Evolutionary conservation across 2,888 invertebrate species (phyloP), one percentile per base, ranked within the genome.

Genomic region (Protodeltote pygarga): DNA sequence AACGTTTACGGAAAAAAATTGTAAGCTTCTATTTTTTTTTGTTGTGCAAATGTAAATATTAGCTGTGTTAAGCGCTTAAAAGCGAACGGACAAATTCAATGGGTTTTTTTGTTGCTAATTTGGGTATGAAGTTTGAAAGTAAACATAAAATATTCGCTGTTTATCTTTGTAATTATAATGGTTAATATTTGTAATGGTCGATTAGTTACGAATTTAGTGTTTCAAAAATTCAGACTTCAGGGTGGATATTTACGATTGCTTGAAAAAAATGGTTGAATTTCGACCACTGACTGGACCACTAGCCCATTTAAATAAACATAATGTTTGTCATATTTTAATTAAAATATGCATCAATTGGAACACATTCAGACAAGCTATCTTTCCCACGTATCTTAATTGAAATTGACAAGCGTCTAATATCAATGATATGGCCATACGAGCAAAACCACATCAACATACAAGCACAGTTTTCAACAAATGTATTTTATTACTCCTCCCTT

Each of bases 401-500:
- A 29, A 34, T 40, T 34, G 50, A 63, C 67, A 49, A 35, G 29
- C 23, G 21, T 51, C 37, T 31, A 53, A 27, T 14, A 28, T 28
- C 15, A 61, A 61, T 72, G 60, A 65, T 55, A 62, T 42, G 5
- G 42, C 11, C 8, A 39, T 19, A 38, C 20, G 47, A 29, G 45
- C 40, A 65, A 75, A 78, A 77, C 77, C 76, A 76, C 76, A 71
- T 75, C 74, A 73, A 75, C 37, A 29, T 10, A 52, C 31, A 57
- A 67, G 73, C 72, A 73, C 73, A 80, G 75, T 80, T 71, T 72
- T 69, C 63, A 63, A 63, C 54, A 61, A 58, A 63, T 48, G 62
- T 67, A 68, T 77, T 81, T 81, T 77, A 81, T 75, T 71, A 66
- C 73, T 57, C 48, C 33, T 48, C 54, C 52, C 63, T 74, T 77